Percentiles rank a stretch among this genome's conserved stretches.
phyloP scores from a whole-genome alignment of 2,797 vertebrate species.

The Galagoides demidoff region DNA sequence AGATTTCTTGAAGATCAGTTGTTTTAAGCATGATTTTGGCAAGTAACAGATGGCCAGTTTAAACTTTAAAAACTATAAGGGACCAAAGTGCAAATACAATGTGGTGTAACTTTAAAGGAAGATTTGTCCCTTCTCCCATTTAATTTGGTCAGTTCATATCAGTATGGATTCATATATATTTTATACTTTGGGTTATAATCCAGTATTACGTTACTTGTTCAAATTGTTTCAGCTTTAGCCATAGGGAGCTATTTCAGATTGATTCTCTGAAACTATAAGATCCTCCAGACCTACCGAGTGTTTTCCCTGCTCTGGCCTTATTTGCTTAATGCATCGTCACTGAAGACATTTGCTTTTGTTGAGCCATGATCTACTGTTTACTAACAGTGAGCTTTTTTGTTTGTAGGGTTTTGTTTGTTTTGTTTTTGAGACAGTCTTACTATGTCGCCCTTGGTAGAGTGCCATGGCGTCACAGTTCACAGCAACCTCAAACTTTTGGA shows the following conservation, averaged over 20 bases:
- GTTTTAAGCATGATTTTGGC: neutral
- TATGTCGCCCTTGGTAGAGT: too few species aligned
- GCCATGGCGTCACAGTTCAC: too few species aligned
- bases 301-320: neutral
- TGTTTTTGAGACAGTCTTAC: too few species aligned
- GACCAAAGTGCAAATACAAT: neutral
- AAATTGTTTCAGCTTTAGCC: neutral
- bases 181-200: neutral
- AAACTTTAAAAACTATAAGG: neutral
- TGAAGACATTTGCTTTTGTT: neutral
- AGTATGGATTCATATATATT: neutral
- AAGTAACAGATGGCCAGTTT: neutral
- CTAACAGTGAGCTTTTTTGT: neutral
- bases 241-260: neutral
- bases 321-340: neutral
- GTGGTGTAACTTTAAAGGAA: neutral
- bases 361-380: neutral
- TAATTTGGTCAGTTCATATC: neutral
- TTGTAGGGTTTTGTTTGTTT: too few species aligned
- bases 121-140: neutral
- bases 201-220: neutral
- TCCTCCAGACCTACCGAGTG: neutral
- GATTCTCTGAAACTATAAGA: neutral
- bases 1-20: neutral
- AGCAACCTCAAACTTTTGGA: too few species aligned